A percentile compares a stretch with the other conserved stretches of the same genome.
These are phyloP conservation scores for Gallinago media DNA, from an alignment of 2,113 vertebrate species.

Conservation along the genomic window DNA sequence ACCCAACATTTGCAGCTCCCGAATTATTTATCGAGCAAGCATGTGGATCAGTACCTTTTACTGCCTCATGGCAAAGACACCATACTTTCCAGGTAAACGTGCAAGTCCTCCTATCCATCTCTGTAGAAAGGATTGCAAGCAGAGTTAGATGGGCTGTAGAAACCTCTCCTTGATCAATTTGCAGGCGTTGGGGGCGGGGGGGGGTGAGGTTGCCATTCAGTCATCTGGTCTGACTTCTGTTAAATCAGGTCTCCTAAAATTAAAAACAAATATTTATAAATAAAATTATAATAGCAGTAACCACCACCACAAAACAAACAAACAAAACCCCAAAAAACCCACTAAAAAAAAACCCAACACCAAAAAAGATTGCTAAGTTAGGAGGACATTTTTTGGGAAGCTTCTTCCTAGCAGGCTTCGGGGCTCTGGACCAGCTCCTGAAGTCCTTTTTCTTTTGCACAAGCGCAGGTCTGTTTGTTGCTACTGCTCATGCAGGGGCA, in stretches of 20 bases:
- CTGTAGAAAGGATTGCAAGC: background rate
- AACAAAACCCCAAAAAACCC: background rate
- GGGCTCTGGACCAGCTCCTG: background rate
- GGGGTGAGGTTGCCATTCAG: background rate
- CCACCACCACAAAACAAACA: background rate
- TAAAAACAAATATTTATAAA: background rate
- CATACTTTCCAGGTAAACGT: slow-evolving; percentile 86
- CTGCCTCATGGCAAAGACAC: slow-evolving; percentile 79
- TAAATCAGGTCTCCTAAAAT: background rate
- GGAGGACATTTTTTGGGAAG: background rate
- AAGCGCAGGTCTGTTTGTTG: background rate
- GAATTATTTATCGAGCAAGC: slow-evolving; percentile 53
- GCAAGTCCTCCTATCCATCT: background rate
- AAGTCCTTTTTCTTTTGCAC: background rate
- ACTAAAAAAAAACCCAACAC: too few relatives aligned
- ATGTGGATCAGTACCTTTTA: slow-evolving; percentile 87
- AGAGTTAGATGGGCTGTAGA: background rate
- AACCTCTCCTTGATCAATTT: background rate
- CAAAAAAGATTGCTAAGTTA: background rate
- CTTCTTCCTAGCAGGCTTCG: background rate
- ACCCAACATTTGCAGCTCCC: slow-evolving; percentile 79
- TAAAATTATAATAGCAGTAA: background rate
- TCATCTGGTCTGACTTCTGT: background rate
- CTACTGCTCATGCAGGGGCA: background rate
- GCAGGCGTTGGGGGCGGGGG: too few relatives aligned